Evolutionary conservation across 2,113 vertebrate genomes (phyloP), one percentile per base, ranked within the genome.

Genomic region (Leptosomus discolor): DNA sequence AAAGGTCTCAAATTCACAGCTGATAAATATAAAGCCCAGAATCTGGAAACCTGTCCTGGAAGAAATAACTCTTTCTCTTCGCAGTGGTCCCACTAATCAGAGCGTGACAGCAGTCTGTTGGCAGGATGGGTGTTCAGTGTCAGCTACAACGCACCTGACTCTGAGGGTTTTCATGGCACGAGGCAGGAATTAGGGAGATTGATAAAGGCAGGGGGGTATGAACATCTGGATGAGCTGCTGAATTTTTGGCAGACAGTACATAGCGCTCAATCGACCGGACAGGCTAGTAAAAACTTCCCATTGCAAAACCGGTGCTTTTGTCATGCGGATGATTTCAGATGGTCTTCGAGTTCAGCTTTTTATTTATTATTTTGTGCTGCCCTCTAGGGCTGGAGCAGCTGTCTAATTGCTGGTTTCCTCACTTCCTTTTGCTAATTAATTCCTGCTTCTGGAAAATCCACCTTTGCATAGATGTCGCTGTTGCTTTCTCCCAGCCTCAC

Each of bases 321-420:
- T n/a, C 36, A 3, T 4, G 34, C 69, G 41, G 77, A 69, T 8
- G 1, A 68, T 71, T 89, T 85, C 30, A 29, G 41, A 43, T n/a
- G 41, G 69, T 8, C 34, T 65, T 8, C 0, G 20, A 65, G 20
- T 57, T 85, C 20, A 36, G 37, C 10, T 56, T 74, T 94, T 61
- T n/a, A 92, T 93, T 92, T 64, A 75, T 91, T 91, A 92, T 69
- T 95, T 95, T 63, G 53, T 97, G 88, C 95, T 94, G 86, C 92
- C 96, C 92, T 95, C 94, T 94, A 96, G 92, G 88, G 88, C 91
- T 89, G 64, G 87, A 93, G 67, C n/a, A 96, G 57, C 54, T 82
- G n/a, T 86, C n/a, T 65, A 83, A 83, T 61, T 73, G 63, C 14
- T 46, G 27, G 3, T 81, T 90, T 91, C 27, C 70, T 41, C 41